phyloP scores from a whole-genome alignment of 2,797 vertebrate species.

The Mormyrops attenuatus region DNA sequence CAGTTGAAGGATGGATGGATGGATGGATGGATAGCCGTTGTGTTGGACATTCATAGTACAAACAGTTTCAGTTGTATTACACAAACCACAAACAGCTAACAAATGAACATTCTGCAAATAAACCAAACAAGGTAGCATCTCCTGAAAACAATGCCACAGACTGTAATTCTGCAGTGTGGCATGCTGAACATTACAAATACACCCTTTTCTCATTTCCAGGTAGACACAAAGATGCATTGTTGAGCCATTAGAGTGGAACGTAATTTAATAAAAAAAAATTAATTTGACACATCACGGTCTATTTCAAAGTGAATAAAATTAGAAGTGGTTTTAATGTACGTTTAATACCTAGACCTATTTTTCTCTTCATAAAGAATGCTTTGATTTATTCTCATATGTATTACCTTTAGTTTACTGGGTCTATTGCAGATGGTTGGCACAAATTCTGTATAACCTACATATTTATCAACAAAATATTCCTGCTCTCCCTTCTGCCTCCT shows the following conservation, averaged over 20 bases:
- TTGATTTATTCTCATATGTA: neutral
- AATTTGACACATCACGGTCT: neutral
- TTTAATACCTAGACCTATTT: neutral
- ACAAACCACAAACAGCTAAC: neutral
- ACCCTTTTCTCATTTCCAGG: neutral
- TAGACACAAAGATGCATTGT: neutral
- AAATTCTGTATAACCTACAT: slow-evolving; percentile 7
- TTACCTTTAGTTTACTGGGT: neutral
- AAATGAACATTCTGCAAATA: neutral
- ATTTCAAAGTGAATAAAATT: slow-evolving; percentile 1
- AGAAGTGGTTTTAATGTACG: slow-evolving; percentile 1
- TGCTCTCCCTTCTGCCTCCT: slow-evolving; percentile 2
- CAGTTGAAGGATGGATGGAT: neutral
- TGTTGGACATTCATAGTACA: neutral
- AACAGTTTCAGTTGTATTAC: neutral
- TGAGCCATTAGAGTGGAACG: neutral
- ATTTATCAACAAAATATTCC: neutral
- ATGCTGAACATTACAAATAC: neutral
- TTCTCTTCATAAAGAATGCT: neutral
- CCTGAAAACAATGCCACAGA: neutral
- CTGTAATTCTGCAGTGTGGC: neutral
- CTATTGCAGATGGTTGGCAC: neutral
- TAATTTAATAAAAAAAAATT: neutral
- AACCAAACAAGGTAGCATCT: too few species aligned
- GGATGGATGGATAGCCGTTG: neutral